Base-by-base conservation (phyloP, 2,797 vertebrate species). In the Chloroceryle amazona region DNA sequence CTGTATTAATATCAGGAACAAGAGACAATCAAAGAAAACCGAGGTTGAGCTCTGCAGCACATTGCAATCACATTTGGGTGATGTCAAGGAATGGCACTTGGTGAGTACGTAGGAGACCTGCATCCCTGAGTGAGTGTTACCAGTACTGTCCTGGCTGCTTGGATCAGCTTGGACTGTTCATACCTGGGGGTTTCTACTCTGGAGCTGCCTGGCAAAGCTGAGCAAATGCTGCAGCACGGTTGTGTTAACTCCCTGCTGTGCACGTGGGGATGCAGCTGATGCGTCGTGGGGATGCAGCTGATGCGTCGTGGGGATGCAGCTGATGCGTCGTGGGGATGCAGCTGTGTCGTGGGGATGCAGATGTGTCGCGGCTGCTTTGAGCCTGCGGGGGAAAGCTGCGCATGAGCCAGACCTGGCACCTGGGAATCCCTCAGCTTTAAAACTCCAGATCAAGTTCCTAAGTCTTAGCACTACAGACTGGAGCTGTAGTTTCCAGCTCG, bases 81-180 rank as follows among this genome's bases (percentile, higher is more conserved):
- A 23, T 46, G 37, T 14, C 31, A 33, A 47, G 57, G 37, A 31
- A 16, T 8, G 39, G 46, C 33, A 22, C 35, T 54, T 5, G 18
- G 37, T 15, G 71, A 66, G 25, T 5, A 3, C 0, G 4, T 25
- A 29, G 51, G 55, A 21, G n/a, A 65, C 11, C 31, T 5, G 28
- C 12, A 1, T 33, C 26, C n/a, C 0, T 6, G 31, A 9, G 3
- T 3, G 3, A 37, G 52, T 29, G 21, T 46, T 41, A 37, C 23
- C 22, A 5, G 29, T 7, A 5, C 11, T 3, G 1, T 54, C 61
- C 62, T 4, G 61, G 49, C 1, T 16, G 8, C 31, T 4, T 39
- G 37, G 19, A 11, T 46, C 46, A 46, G 37, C 9, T 25, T 4
- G 4, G 33, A 20, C 18, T 31, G 19, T 22, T 54, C 4, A 1